Evolutionary conservation across 2,888 invertebrate genomes (phyloP).

Genomic region (Acrocera orbiculus): DNA sequence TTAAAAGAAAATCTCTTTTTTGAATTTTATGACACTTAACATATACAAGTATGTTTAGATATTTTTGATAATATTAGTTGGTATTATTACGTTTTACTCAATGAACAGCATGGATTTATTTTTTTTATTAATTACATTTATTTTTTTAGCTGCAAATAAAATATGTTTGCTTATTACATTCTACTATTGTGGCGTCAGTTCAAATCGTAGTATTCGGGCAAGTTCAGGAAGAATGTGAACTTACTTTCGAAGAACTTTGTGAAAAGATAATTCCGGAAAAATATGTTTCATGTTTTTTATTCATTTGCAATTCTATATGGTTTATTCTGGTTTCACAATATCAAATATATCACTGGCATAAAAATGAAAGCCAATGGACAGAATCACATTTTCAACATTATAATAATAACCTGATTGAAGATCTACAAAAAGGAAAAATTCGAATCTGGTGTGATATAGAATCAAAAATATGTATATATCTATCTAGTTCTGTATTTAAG

Average conservation of each 20-base stretch:
- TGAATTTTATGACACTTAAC: no score
- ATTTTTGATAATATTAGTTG: no score
- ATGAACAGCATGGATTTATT: no score
- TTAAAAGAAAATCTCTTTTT: no score
- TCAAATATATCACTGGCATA: conserved; percentile 33
- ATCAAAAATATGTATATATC: conserved; percentile 66
- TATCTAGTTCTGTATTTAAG: conserved; percentile 65
- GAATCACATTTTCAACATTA: conserved; percentile 34
- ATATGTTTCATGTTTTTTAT: conserved; percentile 51
- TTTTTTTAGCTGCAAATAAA: conserved; percentile 64
- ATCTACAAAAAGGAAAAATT: conserved; percentile 68
- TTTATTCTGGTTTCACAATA: conserved; percentile 60
- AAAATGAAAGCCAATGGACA: conserved; percentile 26
- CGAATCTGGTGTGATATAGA: conserved; percentile 91
- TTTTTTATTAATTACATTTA: background rate
- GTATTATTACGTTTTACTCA: no score
- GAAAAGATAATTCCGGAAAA: conserved; percentile 28
- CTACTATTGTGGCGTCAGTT: no score
- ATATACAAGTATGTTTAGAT: no score
- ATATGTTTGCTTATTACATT: conserved; percentile 81
- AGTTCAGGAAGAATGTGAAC: no score
- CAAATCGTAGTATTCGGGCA: no score
- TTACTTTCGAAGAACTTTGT: conserved; percentile 76
- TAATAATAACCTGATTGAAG: conserved; percentile 66
- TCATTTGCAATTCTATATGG: conserved; percentile 76